Base-by-base conservation (phyloP, 2,888 invertebrate genomes). In the Pheosia gnoma region DNA sequence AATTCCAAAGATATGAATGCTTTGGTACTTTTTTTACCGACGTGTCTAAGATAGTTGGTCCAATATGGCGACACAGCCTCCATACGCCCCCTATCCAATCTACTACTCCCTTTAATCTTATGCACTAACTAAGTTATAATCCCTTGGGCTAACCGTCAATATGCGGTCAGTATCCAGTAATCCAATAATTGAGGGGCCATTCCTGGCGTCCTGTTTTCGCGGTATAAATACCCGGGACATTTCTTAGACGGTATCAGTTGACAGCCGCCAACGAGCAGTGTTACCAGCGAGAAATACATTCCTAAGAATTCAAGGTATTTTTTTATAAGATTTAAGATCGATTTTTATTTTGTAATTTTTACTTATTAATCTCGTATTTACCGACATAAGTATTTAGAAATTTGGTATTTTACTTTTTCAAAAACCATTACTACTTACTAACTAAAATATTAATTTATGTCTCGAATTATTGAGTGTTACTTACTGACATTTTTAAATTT, bases 41-140 rank as follows among this genome's bases (percentile, higher is more conserved):
- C 25, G 25, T 25, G 25, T 25, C 25, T 25, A 25, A 25, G 25
- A 25, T 25, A 25, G 62, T 13, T 13, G 59, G 63, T 64, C 61
- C 43, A 74, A 72, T 53, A 67, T 71, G 10, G 25, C 10, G 37
- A 38, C 7, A 37, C 53, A 53, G 7, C 53, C 11, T 53, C 53
- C 53, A 5, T 13, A 25, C 36, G 9, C 11, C 11, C n/a, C 4
- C 54, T 54, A 4, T 54, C 41, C n/a, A 56, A 25, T 25, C 25
- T 56, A 68, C 64, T 69, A 68, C 57, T 71, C 65, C 65, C 70
- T 72, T 71, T 79, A 83, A 84, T 82, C 77, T 76, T 78, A 80
- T 83, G 84, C 86, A 86, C 81, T 88, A 90, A 90, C 82, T 66
- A 87, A 90, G 87, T 89, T 91, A 79, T 83, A 82, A 90, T 89